phyloP scores from a whole-genome alignment of 1,140 invertebrate genomes.

The Drosophila mauritiana region DNA sequence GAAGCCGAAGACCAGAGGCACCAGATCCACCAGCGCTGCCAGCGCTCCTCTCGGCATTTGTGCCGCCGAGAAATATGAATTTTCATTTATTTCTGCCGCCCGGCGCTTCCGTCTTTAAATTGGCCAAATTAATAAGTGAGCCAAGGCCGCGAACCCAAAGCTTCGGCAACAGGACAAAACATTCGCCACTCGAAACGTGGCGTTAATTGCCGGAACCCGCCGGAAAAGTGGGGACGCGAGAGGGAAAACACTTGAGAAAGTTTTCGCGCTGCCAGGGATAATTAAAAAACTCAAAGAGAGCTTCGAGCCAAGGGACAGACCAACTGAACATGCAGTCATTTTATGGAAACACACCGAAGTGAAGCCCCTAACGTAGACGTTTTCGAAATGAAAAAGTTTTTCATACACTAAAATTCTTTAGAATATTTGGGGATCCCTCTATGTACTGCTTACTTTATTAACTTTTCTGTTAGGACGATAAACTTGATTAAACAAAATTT shows the following conservation, averaged over 20 bases:
- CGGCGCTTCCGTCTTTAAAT: slow-evolving; percentile 66
- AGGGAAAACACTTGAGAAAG: slow-evolving; percentile 60
- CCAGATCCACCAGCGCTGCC: background rate
- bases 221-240: slow-evolving; percentile 36
- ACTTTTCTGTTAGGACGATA: no score
- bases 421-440: no score
- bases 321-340: slow-evolving; percentile 10
- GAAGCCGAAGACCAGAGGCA: background rate
- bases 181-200: slow-evolving; percentile 47
- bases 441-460: no score
- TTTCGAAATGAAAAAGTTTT: no score
- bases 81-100: slow-evolving; percentile 71
- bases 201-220: slow-evolving; percentile 70
- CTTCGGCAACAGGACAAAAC: slow-evolving; percentile 44
- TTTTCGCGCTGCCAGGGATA: slow-evolving; percentile 52
- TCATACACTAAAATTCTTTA: no score
- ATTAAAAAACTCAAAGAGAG: slow-evolving; percentile 52
- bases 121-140: slow-evolving; percentile 72
- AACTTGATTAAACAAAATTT: no score
- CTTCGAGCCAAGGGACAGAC: background rate
- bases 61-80: slow-evolving; percentile 45
- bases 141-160: slow-evolving; percentile 36
- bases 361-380: no score
- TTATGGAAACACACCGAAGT: background rate
- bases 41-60: slow-evolving; percentile 7